Evolutionary conservation across 2,113 vertebrate species (phyloP).

Genomic region (Ceyx melanurus): DNA sequence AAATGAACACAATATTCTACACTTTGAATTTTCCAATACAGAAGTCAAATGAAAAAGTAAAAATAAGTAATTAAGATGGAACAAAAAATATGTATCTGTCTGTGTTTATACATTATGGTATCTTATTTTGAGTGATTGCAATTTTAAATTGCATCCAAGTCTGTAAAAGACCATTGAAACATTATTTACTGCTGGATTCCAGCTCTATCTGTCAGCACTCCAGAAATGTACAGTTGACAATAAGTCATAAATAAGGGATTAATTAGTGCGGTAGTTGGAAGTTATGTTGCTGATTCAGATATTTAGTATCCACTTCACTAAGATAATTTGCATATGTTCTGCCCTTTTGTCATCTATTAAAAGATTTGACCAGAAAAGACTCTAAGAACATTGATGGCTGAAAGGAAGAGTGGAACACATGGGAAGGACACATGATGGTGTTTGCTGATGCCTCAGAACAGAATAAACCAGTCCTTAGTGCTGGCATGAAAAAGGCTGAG

Average conservation of each 20-base stretch:
- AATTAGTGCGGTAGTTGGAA: constrained; percentile 36
- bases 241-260: constrained; percentile 54
- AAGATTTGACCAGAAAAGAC: constrained; percentile 42
- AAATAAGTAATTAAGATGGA: background rate
- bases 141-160: constrained; percentile 13
- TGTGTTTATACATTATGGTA: background rate
- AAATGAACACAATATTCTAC: background rate
- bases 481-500: background rate
- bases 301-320: constrained; percentile 48
- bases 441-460: background rate
- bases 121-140: background rate
- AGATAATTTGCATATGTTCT: constrained; percentile 29
- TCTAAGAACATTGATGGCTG: background rate
- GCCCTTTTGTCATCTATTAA: constrained; percentile 12
- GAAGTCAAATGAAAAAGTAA: background rate
- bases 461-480: background rate
- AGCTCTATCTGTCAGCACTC: constrained; percentile 42
- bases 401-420: background rate
- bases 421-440: background rate
- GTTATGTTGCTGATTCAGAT: constrained; percentile 46
- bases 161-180: constrained; percentile 29
- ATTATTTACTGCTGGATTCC: constrained; percentile 5
- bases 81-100: background rate
- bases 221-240: constrained; percentile 22
- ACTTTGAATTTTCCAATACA: background rate